Base-by-base conservation (phyloP, 2,797 vertebrate genomes). In the Sardinella longiceps region DNA sequence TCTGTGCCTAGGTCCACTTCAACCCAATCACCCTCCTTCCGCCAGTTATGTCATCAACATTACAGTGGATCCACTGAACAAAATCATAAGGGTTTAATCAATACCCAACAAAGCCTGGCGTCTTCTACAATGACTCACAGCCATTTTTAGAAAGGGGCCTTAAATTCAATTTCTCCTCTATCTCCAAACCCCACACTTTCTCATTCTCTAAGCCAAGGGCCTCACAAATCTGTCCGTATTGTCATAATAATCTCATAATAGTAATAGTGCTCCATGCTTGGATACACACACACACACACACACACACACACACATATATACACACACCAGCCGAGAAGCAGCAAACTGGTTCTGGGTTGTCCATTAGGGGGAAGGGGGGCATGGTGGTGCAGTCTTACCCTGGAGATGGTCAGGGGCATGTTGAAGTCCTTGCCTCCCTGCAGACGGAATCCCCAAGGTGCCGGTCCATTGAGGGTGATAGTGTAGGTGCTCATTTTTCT, bases 371-470 rank as follows among this genome's bases (percentile, higher is more conserved):
- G 66, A 0, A 7, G 37, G 70, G 37, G 70, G 70, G 33, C 56
- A n/a, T 60, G 70, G 18, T 43, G 37, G 18, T 43, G 37, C 33
- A 18, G 5, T 82, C 96, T 97, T 95, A 97, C 96, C 96, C 97
- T 96, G 91, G 98, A 99, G 95, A 99, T 97, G 92, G 97, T 99
- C 91, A 99, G 96, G 3, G 98, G 98, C 98, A 98, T 98, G 93
- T 99, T 99, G 97, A 99, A 99, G 94, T 99, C 98, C 92, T 99
- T 99, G 80, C 98, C 98, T 33, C 98, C 98, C 90, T 99, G 98
- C 88, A 99, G 95, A 58, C 98, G 96, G 94, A 99, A 99, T 89
- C 98, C 98, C 98, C 98, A 99, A 0, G 98, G 98, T 7, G 97
- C 97, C 0, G 97, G 97, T 92, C 98, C 98, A 0, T 93, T 92